A percentile compares a stretch with the other conserved stretches of the same genome.
These are phyloP conservation scores for Strigamia crassipes DNA, from an alignment of 2,888 invertebrate genomes.

Conservation along the genomic window DNA sequence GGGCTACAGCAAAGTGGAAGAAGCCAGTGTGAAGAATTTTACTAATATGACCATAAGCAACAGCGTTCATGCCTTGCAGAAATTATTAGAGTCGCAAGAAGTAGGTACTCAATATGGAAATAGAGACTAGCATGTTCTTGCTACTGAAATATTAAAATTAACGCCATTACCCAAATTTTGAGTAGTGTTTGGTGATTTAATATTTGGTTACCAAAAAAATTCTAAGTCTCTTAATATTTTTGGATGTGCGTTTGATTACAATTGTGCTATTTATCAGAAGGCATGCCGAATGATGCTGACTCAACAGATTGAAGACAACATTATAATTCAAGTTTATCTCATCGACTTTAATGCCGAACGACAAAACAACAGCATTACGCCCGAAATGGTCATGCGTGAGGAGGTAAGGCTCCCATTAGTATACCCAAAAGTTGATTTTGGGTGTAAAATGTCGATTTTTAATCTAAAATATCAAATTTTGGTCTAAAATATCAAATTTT, in stretches of 20 bases:
- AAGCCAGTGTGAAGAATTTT: slow-evolving; percentile 77
- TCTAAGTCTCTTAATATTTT: no score
- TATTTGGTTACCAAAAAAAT: no score
- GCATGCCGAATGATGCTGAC: slow-evolving; percentile 75
- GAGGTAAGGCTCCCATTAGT: slow-evolving; percentile 46
- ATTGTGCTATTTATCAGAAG: not conserved
- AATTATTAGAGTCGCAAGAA: slow-evolving; percentile 36
- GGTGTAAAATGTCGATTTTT: no score
- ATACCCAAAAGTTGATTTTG: no score
- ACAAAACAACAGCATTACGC: slow-evolving; percentile 47
- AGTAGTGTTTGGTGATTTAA: no score
- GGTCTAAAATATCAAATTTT: no score
- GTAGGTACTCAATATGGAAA: not conserved
- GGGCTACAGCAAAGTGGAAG: slow-evolving; percentile 88
- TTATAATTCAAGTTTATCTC: slow-evolving; percentile 75
- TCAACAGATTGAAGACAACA: slow-evolving; percentile 84
- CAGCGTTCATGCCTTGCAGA: slow-evolving; percentile 56
- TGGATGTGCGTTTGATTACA: no score
- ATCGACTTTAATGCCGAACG: slow-evolving; percentile 39
- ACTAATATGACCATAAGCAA: slow-evolving; percentile 78
- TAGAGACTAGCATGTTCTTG: no score
- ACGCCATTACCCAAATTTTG: no score
- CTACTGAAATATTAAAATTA: no score
- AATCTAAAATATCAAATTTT: no score
- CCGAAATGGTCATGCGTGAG: slow-evolving; percentile 49